Evolutionary conservation across 1,140 invertebrate species (phyloP).

Genomic region (Antheraea pernyi): DNA sequence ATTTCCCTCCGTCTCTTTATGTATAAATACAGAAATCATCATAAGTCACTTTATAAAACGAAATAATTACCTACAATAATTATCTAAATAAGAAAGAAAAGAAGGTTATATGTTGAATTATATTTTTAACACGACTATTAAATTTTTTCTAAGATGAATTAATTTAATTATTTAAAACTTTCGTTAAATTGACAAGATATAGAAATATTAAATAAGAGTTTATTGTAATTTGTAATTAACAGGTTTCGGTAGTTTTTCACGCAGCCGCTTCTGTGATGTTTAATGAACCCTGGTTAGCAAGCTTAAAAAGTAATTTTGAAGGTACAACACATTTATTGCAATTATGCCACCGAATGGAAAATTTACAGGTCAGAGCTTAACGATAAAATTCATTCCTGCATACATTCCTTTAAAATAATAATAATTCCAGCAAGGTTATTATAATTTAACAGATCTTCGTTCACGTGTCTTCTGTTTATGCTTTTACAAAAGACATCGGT

Average conservation of each 20-base stretch:
- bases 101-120: too few relatives aligned
- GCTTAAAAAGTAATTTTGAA: conserved; percentile 85
- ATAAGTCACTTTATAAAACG: too few relatives aligned
- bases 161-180: too few relatives aligned
- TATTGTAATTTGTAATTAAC: neutral
- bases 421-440: neutral
- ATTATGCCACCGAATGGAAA: neutral
- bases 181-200: too few relatives aligned
- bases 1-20: too few relatives aligned
- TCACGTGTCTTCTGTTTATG: conserved; percentile 7
- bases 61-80: too few relatives aligned
- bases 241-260: conserved; percentile 79
- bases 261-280: conserved; percentile 91
- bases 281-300: conserved; percentile 93
- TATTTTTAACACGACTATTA: too few relatives aligned
- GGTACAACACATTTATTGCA: neutral
- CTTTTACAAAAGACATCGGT: neutral
- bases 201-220: neutral
- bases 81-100: too few relatives aligned
- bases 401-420: conserved; percentile 64
- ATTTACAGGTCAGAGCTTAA: neutral
- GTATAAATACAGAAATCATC: too few relatives aligned
- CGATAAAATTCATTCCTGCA: neutral
- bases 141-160: too few relatives aligned
- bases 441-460: neutral